Evolutionary conservation across 1,140 invertebrate species (phyloP).

Genomic region (Tribolium madens): DNA sequence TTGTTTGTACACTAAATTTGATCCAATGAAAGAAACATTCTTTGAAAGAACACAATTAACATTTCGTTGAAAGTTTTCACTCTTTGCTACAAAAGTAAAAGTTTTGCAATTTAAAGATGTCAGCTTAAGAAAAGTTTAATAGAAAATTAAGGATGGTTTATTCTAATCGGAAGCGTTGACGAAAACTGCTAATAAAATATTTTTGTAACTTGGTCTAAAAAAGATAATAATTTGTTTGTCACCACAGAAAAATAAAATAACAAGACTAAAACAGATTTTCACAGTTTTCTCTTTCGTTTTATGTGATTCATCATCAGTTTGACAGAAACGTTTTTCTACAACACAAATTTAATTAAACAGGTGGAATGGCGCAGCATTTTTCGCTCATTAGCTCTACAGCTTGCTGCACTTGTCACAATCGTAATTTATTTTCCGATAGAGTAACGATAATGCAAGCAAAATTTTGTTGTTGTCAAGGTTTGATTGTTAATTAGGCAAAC

Average conservation of each 20-base stretch:
- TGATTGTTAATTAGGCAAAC: not conserved
- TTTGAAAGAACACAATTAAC: conserved; percentile 25
- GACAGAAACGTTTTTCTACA: not conserved
- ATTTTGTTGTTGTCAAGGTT: not conserved
- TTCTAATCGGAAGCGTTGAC: not conserved
- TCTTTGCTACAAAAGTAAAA: not conserved
- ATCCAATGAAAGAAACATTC: not conserved
- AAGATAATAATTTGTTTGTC: no score
- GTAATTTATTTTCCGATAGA: not conserved
- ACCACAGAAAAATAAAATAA: no score
- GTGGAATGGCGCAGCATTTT: conserved; percentile 4
- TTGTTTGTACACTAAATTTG: not conserved
- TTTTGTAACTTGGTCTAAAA: not conserved
- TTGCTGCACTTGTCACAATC: not conserved
- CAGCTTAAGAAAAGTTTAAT: conserved; percentile 1
- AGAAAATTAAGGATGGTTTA: conserved; percentile 6
- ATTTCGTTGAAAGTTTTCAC: conserved; percentile 1
- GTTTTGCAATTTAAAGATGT: not conserved
- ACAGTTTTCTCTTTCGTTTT: not conserved
- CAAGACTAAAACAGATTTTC: not conserved
- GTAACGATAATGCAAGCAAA: not conserved
- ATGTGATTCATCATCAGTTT: conserved; percentile 1
- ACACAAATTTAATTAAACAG: conserved; percentile 18
- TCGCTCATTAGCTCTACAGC: not conserved
- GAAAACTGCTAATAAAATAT: not conserved